Evolutionary conservation across 2,113 vertebrate species (phyloP).

Genomic region (Conger conger): DNA sequence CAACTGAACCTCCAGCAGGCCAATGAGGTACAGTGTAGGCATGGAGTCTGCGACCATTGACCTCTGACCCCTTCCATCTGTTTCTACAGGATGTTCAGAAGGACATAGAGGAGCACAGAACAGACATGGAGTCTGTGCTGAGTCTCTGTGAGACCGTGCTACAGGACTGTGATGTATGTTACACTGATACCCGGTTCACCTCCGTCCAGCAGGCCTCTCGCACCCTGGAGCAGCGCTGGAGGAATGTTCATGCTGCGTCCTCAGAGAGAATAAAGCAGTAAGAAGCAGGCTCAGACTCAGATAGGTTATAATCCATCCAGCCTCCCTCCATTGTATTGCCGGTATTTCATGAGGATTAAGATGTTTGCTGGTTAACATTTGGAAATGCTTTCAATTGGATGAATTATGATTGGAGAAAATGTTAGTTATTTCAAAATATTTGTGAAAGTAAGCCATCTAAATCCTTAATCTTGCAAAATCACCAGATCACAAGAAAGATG

Average conservation of each 20-base stretch:
- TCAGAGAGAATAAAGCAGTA: slow-evolving; percentile 95
- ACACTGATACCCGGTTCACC: slow-evolving; percentile 90
- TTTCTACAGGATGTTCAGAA: slow-evolving; percentile 84
- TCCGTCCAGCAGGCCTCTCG: slow-evolving; percentile 96
- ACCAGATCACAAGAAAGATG: no score
- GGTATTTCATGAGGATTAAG: no score
- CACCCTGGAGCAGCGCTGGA: slow-evolving; percentile 92
- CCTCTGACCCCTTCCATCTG: background rate
- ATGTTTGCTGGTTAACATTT: no score
- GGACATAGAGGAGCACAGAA: slow-evolving; percentile 97
- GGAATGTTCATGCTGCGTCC: slow-evolving; percentile 93
- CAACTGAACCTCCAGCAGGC: slow-evolving; percentile 70
- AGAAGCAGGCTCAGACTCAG: slow-evolving; percentile 36
- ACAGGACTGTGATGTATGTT: slow-evolving; percentile 94
- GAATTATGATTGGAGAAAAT: no score
- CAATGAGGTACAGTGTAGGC: slow-evolving; percentile 61
- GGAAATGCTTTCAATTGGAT: no score
- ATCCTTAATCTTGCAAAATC: no score
- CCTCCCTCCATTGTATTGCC: background rate
- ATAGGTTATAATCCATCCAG: background rate
- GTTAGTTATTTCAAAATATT: no score
- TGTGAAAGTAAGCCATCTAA: no score
- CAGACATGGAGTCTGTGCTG: slow-evolving; percentile 91
- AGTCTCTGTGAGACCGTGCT: slow-evolving; percentile 96
- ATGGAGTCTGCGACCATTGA: background rate